Evolutionary conservation across 2,797 vertebrate species (phyloP).

Genomic region (Lithobates sylvaticus): DNA sequence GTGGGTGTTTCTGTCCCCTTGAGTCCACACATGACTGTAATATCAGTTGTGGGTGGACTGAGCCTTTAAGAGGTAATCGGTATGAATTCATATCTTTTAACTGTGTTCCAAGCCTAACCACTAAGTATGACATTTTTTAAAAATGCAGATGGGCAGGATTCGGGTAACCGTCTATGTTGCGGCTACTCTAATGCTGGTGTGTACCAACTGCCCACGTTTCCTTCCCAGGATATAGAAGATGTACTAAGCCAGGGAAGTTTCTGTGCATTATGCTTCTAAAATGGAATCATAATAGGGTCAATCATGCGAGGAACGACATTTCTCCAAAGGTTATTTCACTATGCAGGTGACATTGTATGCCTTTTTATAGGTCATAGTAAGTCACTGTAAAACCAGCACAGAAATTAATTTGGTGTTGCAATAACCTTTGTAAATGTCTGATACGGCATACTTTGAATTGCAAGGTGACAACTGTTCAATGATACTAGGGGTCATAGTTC

Average conservation of each 20-base stretch:
- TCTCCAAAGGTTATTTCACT: too few relatives aligned
- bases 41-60: not conserved
- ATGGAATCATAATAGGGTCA: not conserved
- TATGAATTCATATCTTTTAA: not conserved
- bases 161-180: not conserved
- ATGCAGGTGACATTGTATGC: too few relatives aligned
- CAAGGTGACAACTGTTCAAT: too few relatives aligned
- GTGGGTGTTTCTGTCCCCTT: not conserved
- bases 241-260: not conserved
- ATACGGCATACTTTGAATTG: too few relatives aligned
- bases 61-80: not conserved
- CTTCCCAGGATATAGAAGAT: not conserved
- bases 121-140: not conserved
- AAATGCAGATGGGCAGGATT: not conserved
- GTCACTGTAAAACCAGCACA: too few relatives aligned
- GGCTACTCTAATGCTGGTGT: not conserved
- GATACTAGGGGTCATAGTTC: too few relatives aligned
- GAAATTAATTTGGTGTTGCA: too few relatives aligned
- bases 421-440: too few relatives aligned
- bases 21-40: too few relatives aligned
- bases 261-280: not conserved
- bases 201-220: not conserved
- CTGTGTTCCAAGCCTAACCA: not conserved
- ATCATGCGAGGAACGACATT: too few relatives aligned
- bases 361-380: too few relatives aligned